Base-by-base conservation (phyloP, 2,797 vertebrate species). In the Poecilia picta region DNA sequence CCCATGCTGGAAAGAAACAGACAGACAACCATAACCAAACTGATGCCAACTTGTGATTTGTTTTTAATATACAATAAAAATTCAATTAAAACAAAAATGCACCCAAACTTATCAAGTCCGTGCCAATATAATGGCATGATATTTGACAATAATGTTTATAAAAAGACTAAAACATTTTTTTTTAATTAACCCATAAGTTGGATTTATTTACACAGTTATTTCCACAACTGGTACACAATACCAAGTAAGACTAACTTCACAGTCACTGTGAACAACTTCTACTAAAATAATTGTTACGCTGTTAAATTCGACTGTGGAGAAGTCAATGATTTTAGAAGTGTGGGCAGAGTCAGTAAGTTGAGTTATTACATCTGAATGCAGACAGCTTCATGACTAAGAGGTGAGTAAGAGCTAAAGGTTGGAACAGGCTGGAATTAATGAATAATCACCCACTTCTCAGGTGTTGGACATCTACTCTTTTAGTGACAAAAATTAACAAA, bases 1-100 rank as follows among this genome's bases (percentile, higher is more conserved):
- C 96, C 97, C 98, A 99, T 95, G 10, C 93, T 95, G 84, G 13
- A 31, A 81, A 84, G 72, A 84, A 13, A 86, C 1, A 80, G 46
- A 84, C 10, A 55, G 11, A 43, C 41, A 71, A 28, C 25, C 13
- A 49, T 8, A 76, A 43, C 74, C 23, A n/a, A 71, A 43, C 68
- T 11, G 18, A 20, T 23, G 18, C 7, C 18, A 39, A 39, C 16
- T 39, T 36, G 33, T 66, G 33, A 66, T 66, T 36, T 39, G 33
- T 66, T 33, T 62, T 59, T 33, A n/a, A n/a, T 28, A n/a, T 57
- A 59, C 11, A 59, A 59, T 59, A 59, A 31, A 59, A 31, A 59
- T 53, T 53, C 8, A 25, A 25, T 53, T 10, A 10, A 51, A 51
- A 51, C 20, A 51, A 51, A 51, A 53, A 53, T 10, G 23, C 23